phyloP scores from a whole-genome alignment of 2,888 invertebrate species.

The Lamellibrachia satsuma region DNA sequence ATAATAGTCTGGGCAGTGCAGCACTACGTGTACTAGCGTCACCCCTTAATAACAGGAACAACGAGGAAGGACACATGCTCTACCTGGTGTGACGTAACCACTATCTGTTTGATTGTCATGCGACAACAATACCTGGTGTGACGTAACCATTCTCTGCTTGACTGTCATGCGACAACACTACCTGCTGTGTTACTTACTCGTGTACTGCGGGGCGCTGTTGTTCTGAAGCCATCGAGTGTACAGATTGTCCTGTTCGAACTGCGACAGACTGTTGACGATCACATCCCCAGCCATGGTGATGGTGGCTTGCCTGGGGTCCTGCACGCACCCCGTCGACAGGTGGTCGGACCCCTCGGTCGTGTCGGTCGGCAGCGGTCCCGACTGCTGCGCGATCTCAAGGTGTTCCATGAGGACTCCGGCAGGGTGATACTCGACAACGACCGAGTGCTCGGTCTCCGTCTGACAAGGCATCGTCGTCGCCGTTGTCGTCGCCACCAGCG shows the following conservation, averaged over 20 bases:
- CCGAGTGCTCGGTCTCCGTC: slow-evolving; percentile 40
- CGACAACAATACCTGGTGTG: neutral
- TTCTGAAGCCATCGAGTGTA: slow-evolving; percentile 67
- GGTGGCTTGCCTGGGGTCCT: slow-evolving; percentile 19
- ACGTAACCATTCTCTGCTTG: neutral
- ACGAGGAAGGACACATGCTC: too few species aligned
- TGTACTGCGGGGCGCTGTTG: slow-evolving; percentile 56
- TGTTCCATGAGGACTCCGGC: neutral
- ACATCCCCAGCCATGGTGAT: slow-evolving; percentile 42
- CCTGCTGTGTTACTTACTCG: slow-evolving; percentile 45
- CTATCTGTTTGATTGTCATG: too few species aligned
- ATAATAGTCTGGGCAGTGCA: too few species aligned
- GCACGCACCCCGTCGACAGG: neutral
- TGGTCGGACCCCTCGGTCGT: slow-evolving; percentile 33
- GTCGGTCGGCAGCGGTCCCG: slow-evolving; percentile 25
- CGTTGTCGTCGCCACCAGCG: slow-evolving; percentile 44
- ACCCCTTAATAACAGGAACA: too few species aligned
- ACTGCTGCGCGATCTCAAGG: slow-evolving; percentile 20
- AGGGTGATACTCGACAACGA: slow-evolving; percentile 30
- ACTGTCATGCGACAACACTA: too few species aligned
- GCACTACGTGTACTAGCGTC: too few species aligned
- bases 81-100: too few species aligned
- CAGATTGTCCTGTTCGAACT: slow-evolving; percentile 65
- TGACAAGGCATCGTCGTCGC: slow-evolving; percentile 38
- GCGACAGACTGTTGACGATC: slow-evolving; percentile 43